phyloP scores from a whole-genome alignment of 2,113 vertebrate species.

The Muntiacus reevesi region DNA sequence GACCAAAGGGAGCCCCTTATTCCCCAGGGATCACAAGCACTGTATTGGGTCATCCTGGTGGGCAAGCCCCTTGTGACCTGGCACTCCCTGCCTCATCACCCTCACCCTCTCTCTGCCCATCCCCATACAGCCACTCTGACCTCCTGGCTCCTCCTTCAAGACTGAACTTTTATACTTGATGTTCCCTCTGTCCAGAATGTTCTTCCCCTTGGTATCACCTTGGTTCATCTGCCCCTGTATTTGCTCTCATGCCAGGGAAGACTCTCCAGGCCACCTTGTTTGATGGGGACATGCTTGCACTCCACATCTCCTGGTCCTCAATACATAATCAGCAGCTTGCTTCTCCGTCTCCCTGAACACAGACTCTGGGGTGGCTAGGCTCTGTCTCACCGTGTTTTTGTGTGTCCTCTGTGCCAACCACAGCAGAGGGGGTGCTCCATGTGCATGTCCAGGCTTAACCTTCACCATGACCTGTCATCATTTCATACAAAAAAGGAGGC shows the following conservation, averaged over 20 bases:
- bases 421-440: rapidly evolving
- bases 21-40: background rate
- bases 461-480: background rate
- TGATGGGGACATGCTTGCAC: rapidly evolving
- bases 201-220: background rate
- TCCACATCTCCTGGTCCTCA: background rate
- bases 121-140: background rate
- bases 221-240: too few species aligned
- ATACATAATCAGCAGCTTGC: rapidly evolving
- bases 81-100: rapidly evolving
- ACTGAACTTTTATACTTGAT: background rate
- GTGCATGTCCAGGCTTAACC: rapidly evolving
- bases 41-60: background rate
- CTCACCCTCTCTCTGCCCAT: background rate
- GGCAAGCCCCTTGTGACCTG: background rate
- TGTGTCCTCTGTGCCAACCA: background rate
- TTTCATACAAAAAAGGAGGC: too few species aligned
- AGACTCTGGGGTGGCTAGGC: too few species aligned
- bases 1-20: background rate
- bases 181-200: background rate
- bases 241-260: rapidly evolving
- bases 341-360: background rate
- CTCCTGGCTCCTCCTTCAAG: background rate
- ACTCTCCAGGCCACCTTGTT: background rate
- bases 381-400: background rate